These are phyloP conservation scores for Girardia tigrina DNA, from an alignment of 2,888 invertebrate species.

Conservation along the genomic window DNA sequence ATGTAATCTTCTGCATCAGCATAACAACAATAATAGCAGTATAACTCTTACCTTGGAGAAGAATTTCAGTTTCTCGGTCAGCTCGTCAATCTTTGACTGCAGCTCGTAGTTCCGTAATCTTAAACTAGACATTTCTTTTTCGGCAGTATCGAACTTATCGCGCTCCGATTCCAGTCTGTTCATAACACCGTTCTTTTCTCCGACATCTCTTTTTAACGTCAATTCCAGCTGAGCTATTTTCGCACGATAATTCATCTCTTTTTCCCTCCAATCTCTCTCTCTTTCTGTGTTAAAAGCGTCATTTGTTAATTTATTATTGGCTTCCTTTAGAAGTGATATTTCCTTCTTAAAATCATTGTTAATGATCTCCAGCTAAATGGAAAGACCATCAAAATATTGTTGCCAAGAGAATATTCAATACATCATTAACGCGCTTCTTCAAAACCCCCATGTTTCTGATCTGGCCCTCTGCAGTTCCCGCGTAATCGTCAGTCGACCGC, in stretches of 20 bases:
- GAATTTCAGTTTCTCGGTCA: slow-evolving; percentile 49
- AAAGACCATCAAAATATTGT: no score
- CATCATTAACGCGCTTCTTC: not conserved
- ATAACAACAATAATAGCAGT: no score
- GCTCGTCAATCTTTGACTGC: slow-evolving; percentile 48
- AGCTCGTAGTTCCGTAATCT: slow-evolving; percentile 45
- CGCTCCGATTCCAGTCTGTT: slow-evolving; percentile 47
- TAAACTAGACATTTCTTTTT: slow-evolving; percentile 44
- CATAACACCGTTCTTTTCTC: slow-evolving; percentile 48
- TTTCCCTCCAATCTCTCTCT: slow-evolving; percentile 48
- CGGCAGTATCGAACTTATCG: slow-evolving; percentile 44
- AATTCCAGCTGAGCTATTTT: slow-evolving; percentile 51
- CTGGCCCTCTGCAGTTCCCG: not conserved
- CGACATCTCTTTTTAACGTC: slow-evolving; percentile 49
- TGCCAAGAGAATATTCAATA: no score
- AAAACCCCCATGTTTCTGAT: not conserved
- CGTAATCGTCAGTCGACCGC: not conserved
- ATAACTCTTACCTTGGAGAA: slow-evolving; percentile 49
- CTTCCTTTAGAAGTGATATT: slow-evolving; percentile 49
- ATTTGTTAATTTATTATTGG: slow-evolving; percentile 50
- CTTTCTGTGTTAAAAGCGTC: slow-evolving; percentile 50
- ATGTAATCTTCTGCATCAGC: no score
- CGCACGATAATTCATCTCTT: slow-evolving; percentile 48
- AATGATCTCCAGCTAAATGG: slow-evolving; percentile 46
- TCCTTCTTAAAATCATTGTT: slow-evolving; percentile 46